Percentiles rank a stretch among this genome's conserved stretches.
These are phyloP conservation scores for Myotis daubentonii DNA, from an alignment of 2,797 vertebrate genomes.

Conservation along the genomic window DNA sequence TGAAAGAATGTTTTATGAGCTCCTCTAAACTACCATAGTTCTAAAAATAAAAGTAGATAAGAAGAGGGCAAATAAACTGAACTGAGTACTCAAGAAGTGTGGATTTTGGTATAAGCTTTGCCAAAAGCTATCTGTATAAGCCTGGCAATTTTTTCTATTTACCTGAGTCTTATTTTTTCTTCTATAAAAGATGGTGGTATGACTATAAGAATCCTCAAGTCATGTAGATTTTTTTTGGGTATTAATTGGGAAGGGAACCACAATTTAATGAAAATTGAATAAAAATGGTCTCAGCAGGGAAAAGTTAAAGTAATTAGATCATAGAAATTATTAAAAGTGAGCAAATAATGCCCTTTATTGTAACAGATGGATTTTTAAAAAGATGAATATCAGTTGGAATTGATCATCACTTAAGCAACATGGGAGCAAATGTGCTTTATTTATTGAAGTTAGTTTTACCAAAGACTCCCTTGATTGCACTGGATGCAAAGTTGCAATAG, in stretches of 20 bases:
- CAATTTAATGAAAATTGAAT: not conserved
- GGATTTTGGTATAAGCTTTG: not conserved
- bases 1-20: not conserved
- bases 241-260: not conserved
- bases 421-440: not conserved
- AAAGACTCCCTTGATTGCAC: not conserved
- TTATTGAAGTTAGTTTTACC: not conserved
- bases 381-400: not conserved
- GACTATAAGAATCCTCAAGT: not conserved
- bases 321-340: slow-evolving; percentile 29
- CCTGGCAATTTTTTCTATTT: not conserved
- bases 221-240: not conserved
- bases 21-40: not conserved
- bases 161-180: not conserved
- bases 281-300: slow-evolving; percentile 9
- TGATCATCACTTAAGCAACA: not conserved
- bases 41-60: not conserved
- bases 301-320: slow-evolving; percentile 31
- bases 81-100: not conserved
- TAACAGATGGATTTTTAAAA: not conserved
- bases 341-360: not conserved
- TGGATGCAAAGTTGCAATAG: not conserved
- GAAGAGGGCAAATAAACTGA: not conserved
- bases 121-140: not conserved
- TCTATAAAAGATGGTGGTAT: not conserved